Evolutionary conservation across 2,888 invertebrate species (phyloP).

Genomic region (Cephus runcator): DNA sequence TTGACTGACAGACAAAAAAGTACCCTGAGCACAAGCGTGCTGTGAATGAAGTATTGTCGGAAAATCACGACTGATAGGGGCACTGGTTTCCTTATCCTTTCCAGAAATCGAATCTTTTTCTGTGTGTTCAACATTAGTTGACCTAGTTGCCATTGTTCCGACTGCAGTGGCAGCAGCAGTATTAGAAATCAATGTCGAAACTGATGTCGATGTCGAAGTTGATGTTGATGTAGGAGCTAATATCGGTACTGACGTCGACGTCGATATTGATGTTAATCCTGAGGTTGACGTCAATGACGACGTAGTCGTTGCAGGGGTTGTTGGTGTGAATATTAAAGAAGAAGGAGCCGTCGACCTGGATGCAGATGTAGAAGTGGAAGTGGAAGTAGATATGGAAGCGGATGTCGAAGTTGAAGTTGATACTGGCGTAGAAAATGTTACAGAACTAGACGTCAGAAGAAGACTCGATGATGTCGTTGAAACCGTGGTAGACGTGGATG

Average conservation of each 20-base stretch:
- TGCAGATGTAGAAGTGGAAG: neutral
- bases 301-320: neutral
- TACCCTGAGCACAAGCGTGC: slow-evolving; percentile 60
- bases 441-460: neutral
- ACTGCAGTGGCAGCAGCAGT: neutral
- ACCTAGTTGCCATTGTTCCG: slow-evolving; percentile 19
- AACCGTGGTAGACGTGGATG: neutral
- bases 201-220: neutral
- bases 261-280: neutral
- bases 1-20: slow-evolving; percentile 73
- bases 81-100: slow-evolving; percentile 53
- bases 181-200: neutral
- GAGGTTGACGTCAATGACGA: neutral
- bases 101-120: slow-evolving; percentile 38
- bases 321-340: neutral
- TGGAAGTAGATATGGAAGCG: neutral
- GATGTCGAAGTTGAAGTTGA: neutral
- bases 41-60: slow-evolving; percentile 58
- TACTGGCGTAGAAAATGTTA: neutral
- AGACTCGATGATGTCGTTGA: neutral
- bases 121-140: slow-evolving; percentile 30
- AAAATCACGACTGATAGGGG: slow-evolving; percentile 44
- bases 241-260: neutral
- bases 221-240: neutral
- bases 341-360: neutral